Evolutionary conservation across 2,113 vertebrate species (phyloP).

Genomic region (Toxostoma redivivum): DNA sequence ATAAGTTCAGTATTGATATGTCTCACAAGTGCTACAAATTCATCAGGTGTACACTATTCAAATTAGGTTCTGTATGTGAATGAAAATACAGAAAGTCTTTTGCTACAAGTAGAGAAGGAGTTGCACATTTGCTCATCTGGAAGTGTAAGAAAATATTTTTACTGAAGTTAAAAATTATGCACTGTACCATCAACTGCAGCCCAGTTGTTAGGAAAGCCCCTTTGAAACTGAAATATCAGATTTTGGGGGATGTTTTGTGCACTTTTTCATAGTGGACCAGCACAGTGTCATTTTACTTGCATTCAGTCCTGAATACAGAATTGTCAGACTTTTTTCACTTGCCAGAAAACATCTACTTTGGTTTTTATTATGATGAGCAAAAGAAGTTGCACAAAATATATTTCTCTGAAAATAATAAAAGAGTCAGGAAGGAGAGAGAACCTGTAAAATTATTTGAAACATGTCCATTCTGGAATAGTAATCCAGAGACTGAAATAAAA

Average conservation of each 20-base stretch:
- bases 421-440: background rate
- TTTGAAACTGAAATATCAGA: background rate
- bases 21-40: background rate
- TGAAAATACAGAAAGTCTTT: background rate
- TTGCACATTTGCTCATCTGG: background rate
- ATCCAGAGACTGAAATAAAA: background rate
- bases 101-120: background rate
- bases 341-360: background rate
- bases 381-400: background rate
- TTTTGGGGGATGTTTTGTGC: background rate
- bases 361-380: background rate
- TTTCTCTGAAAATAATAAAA: background rate
- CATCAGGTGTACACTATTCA: background rate
- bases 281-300: background rate
- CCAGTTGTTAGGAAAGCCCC: background rate
- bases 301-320: background rate
- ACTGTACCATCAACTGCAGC: background rate
- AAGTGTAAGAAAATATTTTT: background rate
- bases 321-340: background rate
- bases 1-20: background rate
- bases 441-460: background rate
- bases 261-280: background rate
- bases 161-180: background rate
- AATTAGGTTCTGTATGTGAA: background rate
- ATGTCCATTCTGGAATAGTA: background rate